A percentile compares a stretch with the other conserved stretches of the same genome.
These are phyloP conservation scores for Ptychadena robeensis DNA, from an alignment of 2,797 vertebrate species.

Conservation along the genomic window DNA sequence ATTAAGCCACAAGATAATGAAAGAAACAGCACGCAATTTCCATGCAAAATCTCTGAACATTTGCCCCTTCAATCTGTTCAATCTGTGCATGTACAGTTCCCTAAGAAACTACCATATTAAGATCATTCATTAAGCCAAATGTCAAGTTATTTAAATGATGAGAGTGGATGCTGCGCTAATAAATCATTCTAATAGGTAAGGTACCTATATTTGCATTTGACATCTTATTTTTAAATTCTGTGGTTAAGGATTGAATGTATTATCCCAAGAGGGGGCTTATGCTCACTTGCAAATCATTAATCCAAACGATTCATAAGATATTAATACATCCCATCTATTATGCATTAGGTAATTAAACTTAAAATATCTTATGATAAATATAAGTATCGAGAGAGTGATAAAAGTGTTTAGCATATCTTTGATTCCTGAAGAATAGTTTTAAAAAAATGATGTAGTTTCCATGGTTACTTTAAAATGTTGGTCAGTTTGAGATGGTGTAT, in stretches of 20 bases:
- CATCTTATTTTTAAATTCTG: neutral
- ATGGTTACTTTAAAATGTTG: neutral
- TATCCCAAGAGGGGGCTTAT: slow-evolving; percentile 25
- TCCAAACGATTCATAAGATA: slow-evolving; percentile 36
- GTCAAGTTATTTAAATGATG: neutral
- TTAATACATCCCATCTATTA: slow-evolving; percentile 14
- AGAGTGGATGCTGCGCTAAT: neutral
- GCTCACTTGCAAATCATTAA: slow-evolving; percentile 21
- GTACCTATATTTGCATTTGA: neutral
- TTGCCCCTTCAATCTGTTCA: neutral
- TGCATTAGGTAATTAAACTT: slow-evolving; percentile 23
- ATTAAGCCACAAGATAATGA: neutral
- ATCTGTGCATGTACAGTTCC: neutral
- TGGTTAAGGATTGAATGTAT: neutral
- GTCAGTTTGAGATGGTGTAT: slow-evolving; percentile 14
- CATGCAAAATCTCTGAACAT: neutral
- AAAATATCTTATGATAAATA: slow-evolving; percentile 36
- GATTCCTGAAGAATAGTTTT: neutral
- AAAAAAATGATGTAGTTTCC: slow-evolving; percentile 38
- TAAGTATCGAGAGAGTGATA: slow-evolving; percentile 13
- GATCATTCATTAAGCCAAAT: slow-evolving; percentile 3
- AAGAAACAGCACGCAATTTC: neutral
- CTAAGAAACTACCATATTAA: neutral
- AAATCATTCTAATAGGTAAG: neutral
- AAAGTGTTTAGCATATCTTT: slow-evolving; percentile 7